Percentiles rank a stretch among this genome's conserved stretches.
Evolutionary conservation across 1,140 invertebrate genomes (phyloP).

Genomic region (Prorops nasuta): DNA sequence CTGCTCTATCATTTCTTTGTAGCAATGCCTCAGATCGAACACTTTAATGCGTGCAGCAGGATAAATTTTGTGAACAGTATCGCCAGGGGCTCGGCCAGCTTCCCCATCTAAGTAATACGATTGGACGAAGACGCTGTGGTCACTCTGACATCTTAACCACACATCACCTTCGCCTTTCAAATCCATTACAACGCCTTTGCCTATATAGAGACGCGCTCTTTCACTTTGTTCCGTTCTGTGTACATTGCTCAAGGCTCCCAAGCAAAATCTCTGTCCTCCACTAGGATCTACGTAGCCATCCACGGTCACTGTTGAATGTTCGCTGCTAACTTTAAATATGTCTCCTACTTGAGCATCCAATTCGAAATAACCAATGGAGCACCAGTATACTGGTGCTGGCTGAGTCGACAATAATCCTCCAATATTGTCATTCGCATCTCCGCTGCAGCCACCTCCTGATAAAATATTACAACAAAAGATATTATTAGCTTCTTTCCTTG

Average conservation of each 20-base stretch:
- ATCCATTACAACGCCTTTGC: constrained; percentile 95
- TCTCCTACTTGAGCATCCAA: constrained; percentile 97
- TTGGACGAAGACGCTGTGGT: constrained; percentile 98
- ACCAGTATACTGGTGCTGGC: constrained; percentile 97
- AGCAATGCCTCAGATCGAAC: constrained; percentile 93
- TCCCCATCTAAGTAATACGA: constrained; percentile 97
- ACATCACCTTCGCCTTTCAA: constrained; percentile 94
- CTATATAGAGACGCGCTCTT: constrained; percentile 67
- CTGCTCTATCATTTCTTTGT: constrained; percentile 95
- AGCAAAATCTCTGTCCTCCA: constrained; percentile 95
- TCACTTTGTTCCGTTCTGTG: constrained; percentile 95
- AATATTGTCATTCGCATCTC: constrained; percentile 45
- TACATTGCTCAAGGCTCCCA: constrained; percentile 97
- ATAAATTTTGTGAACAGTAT: constrained; percentile 99
- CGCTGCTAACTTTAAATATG: constrained; percentile 96
- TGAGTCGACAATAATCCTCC: constrained; percentile 66
- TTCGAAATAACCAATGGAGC: constrained; percentile 98
- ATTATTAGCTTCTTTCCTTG: neutral
- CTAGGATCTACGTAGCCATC: constrained; percentile 99
- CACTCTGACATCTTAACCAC: constrained; percentile 92
- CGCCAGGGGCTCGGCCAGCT: constrained; percentile 92
- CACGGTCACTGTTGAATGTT: constrained; percentile 89
- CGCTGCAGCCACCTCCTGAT: constrained; percentile 46
- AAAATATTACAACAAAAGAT: constrained; percentile 1
- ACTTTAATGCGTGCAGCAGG: constrained; percentile 96